Base-by-base conservation (phyloP, 2,797 vertebrate species). In the Thaleichthys pacificus region DNA sequence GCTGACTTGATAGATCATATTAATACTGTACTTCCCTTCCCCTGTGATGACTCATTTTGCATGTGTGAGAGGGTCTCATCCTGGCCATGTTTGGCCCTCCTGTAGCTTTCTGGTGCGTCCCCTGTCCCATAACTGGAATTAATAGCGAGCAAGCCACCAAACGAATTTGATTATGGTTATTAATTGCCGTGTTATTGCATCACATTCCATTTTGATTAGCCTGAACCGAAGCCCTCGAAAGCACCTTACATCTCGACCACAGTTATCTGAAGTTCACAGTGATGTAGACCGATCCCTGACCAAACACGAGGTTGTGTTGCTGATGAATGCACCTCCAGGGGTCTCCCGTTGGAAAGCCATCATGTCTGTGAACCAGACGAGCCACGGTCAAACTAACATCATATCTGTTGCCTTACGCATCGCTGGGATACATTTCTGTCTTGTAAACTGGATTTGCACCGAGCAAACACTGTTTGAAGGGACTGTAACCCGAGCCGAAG, bases 21-120 rank as follows among this genome's bases (percentile, higher is more conserved):
- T 57, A 83, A 80, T 28, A 32, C 66, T 1, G 69, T 71, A 64
- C 81, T 79, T 84, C 81, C 77, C 76, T 81, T 57, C 38, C 71
- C 83, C 80, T 65, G 83, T 68, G 62, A 90, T 91, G 86, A 91
- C 87, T 92, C 80, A 89, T 72, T 82, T 87, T 83, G 85, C 89
- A 88, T 88, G 89, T 80, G 80, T 84, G 63, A 58, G 30, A 70
- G 66, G 77, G 79, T 78, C 56, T 64, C 74, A 70, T 71, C 49
- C 60, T 51, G 22, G 38, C 74, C 57, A 68, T 77, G 80, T 68
- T 58, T 74, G 69, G 54, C 61, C 64, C 81, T 72, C 64, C 21
- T 68, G 63, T 74, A 66, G 67, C 72, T 70, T 71, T 65, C 75
- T 73, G 68, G 15, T 77, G 63, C 64, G 32, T 76, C 61, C 35